Base-by-base conservation (phyloP, 2,797 vertebrate genomes). In the Ctenochaetus hawaiiensis region DNA sequence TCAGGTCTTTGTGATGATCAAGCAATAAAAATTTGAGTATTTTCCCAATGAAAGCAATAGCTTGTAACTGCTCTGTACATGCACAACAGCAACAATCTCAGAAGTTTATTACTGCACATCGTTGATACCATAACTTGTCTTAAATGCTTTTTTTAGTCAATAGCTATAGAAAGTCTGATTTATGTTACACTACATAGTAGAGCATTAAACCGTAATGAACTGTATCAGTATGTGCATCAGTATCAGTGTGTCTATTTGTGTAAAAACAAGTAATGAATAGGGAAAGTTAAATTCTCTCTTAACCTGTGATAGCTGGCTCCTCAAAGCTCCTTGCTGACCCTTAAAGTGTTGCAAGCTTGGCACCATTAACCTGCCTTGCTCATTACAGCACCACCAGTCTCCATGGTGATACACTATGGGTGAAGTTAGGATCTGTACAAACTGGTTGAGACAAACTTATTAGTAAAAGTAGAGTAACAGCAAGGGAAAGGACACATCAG, bases 251-350 rank as follows among this genome's bases (percentile, higher is more conserved):
- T 17, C 48, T 7, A 18, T 41, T 12, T 60, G 53, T 45, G 47
- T 23, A 16, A 11, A 37, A 65, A 53, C 61, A 45, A 59, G 18
- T 18, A 58, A 60, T 67, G 44, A 60, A 16, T 44, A 0, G 20
- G 2, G 7, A 45, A 22, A 4, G 16, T 6, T 30, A 14, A 6
- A 30, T 18, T 2, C 23, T 58, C 44, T 61, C 5, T 37, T 45
- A 47, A 57, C 18, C 53, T 30, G 18, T 69, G 54, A 51, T 17
- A 59, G 37, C 76, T 74, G 60, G 13, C 39, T 39, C 52, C 30
- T 69, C 52, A 39, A 64, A 71, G 39, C 45, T 69, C 37, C 66
- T 69, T 43, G 16, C n/a, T 82, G 58, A 80, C 60, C 63, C 59
- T 49, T 7, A 26, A 30, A 23, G 39, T 26, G 26, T 37, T 59